Conservation (phyloP, 2,113 vertebrate species). For the Cryptomyrus ogoouensis region DNA sequence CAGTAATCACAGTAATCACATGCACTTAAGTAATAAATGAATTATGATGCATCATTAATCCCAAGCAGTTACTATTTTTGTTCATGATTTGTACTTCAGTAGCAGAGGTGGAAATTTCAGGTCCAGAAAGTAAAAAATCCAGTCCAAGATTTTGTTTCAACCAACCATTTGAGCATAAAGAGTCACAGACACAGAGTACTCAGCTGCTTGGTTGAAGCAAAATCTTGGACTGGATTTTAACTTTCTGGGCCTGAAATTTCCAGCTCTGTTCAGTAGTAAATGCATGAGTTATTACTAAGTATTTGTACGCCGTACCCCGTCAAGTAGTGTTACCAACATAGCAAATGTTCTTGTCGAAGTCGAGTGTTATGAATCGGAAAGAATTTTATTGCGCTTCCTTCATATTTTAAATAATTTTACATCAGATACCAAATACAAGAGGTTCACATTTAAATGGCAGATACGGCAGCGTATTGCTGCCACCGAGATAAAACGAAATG, state of each 20-base stretch:
- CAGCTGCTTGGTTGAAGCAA: too few species aligned
- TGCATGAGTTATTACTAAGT: background rate
- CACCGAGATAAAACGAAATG: background rate
- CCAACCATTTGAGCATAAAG: too few species aligned
- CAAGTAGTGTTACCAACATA: background rate
- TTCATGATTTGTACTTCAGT: background rate
- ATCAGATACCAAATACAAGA: background rate
- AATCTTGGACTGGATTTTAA: too few species aligned
- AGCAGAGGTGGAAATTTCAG: background rate
- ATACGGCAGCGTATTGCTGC: background rate
- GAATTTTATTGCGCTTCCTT: too few species aligned
- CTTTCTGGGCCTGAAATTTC: too few species aligned
- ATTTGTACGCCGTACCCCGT: too few species aligned
- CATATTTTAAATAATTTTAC: background rate
- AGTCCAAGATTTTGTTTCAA: too few species aligned
- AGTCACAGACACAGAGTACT: too few species aligned
- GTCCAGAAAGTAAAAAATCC: too few species aligned
- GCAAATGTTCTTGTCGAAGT: background rate
- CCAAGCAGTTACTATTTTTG: background rate
- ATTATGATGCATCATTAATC: background rate
- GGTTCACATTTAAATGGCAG: background rate
- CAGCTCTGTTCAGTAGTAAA: background rate
- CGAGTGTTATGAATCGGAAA: too few species aligned
- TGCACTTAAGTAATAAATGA: background rate
- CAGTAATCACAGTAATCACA: too few species aligned